Conservation (phyloP, 1,140 invertebrate species). For the Cheumatopsyche charites region DNA sequence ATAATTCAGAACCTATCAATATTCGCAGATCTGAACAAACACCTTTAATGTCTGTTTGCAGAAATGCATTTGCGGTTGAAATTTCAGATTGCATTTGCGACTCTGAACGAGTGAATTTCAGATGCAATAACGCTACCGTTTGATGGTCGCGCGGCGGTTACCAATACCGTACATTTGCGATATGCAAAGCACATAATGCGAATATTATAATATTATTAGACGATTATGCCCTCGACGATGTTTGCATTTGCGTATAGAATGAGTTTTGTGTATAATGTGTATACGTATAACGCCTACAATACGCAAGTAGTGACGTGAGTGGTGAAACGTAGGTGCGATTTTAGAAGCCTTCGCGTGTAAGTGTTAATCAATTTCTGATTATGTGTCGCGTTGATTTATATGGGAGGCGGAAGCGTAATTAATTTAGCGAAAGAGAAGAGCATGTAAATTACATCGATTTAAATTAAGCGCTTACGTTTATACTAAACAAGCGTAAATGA, state of each 20-base stretch:
- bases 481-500: too few relatives aligned
- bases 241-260: too few relatives aligned
- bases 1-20: too few relatives aligned
- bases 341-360: constrained; percentile 21
- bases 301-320: too few relatives aligned
- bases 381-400: constrained; percentile 11
- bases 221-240: too few relatives aligned
- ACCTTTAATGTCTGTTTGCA: too few relatives aligned
- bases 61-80: background rate
- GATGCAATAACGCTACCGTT: constrained; percentile 13
- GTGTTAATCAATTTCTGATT: constrained; percentile 21
- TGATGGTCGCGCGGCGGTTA: constrained; percentile 8
- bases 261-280: too few relatives aligned
- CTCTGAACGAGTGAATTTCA: constrained; percentile 16
- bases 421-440: constrained; percentile 9
- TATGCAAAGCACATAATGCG: background rate
- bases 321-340: background rate
- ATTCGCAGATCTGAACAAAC: too few relatives aligned
- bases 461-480: constrained; percentile 1
- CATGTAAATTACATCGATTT: constrained; percentile 15
- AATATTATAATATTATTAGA: too few relatives aligned
- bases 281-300: too few relatives aligned
- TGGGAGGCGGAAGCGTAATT: constrained; percentile 6
- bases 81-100: constrained; percentile 16
- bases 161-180: background rate